These are phyloP conservation scores for Agonum fuliginosum DNA, from an alignment of 2,888 invertebrate genomes.

Conservation along the genomic window DNA sequence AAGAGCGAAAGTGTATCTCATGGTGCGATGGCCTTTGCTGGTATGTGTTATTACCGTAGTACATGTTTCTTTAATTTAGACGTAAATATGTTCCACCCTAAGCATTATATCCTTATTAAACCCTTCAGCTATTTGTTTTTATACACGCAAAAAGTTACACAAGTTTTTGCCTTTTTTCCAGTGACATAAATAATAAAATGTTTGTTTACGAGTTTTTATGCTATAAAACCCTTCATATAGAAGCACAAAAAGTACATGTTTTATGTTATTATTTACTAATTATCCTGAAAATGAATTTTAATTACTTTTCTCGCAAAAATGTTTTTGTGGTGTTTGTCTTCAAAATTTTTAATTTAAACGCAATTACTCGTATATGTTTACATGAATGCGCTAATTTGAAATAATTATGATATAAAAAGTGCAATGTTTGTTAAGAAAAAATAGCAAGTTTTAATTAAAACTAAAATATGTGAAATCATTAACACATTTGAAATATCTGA, in stretches of 20 bases:
- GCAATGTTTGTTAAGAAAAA: background rate
- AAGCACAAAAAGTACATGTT: background rate
- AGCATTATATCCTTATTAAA: constrained; percentile 7
- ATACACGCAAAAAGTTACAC: background rate
- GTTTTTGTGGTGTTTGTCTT: background rate
- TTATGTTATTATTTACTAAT: constrained; percentile 28
- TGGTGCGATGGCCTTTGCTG: constrained; percentile 78
- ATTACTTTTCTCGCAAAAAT: constrained; percentile 23
- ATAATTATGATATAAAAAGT: background rate
- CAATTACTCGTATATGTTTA: constrained; percentile 23
- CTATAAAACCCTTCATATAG: background rate
- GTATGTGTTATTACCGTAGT: too few relatives aligned
- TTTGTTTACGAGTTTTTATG: constrained; percentile 18
- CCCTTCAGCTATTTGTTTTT: constrained; percentile 5
- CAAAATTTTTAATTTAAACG: constrained; percentile 20
- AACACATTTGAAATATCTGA: too few relatives aligned
- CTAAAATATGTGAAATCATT: too few relatives aligned
- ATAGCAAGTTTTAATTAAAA: too few relatives aligned
- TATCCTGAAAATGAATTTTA: constrained; percentile 35
- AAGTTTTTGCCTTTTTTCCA: constrained; percentile 4
- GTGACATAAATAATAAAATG: constrained; percentile 28
- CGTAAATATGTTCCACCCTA: background rate
- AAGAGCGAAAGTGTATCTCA: constrained; percentile 77
- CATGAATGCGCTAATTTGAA: constrained; percentile 1
- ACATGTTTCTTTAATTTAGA: too few relatives aligned